Base-by-base conservation (phyloP, 2,888 invertebrate species). In the Fissipunctia ypsillon region DNA sequence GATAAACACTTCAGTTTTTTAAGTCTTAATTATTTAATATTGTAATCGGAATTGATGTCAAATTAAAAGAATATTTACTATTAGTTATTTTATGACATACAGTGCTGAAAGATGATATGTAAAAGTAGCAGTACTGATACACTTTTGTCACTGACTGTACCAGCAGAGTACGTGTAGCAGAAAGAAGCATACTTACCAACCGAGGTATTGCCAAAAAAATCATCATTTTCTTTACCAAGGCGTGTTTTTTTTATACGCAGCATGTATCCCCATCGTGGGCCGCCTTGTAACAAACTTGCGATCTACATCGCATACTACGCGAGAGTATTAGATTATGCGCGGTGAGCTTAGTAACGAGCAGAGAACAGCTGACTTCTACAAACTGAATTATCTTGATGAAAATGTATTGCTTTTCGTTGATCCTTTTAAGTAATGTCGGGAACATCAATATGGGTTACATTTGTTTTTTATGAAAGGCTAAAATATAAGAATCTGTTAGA, bases 351-450 rank as follows among this genome's bases (percentile, higher is more conserved):
- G 84, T 89, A 90, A 90, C 90, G 87, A 90, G 88, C 63, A 41
- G 66, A 83, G 86, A 87, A 65, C 82, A 88, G 88, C 88, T 81
- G 88, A 87, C 88, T 89, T 85, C 80, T 80, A 70, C 82, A 85
- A 89, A 89, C 87, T 87, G 81, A 87, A 90, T 90, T 90, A 90
- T 70, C 76, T 83, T 90, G 86, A 91, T 90, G 89, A 90, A 89
- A 90, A 90, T 90, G 87, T 89, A 90, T 90, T 86, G 87, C 87
- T 76, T 81, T 83, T 81, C 79, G 78, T 84, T 87, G 85, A 85
- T 83, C 84, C 82, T 82, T 82, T 82, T 83, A 83, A 85, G 85
- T 85, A 83, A 86, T 69, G 77, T 73, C 68, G 63, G 69, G 73
- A 76, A 66, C 56, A 74, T 77, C 65, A 84, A 78, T 70, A 73